Conservation (phyloP, 2,888 invertebrate genomes). For the Notodonta dromedarius region DNA sequence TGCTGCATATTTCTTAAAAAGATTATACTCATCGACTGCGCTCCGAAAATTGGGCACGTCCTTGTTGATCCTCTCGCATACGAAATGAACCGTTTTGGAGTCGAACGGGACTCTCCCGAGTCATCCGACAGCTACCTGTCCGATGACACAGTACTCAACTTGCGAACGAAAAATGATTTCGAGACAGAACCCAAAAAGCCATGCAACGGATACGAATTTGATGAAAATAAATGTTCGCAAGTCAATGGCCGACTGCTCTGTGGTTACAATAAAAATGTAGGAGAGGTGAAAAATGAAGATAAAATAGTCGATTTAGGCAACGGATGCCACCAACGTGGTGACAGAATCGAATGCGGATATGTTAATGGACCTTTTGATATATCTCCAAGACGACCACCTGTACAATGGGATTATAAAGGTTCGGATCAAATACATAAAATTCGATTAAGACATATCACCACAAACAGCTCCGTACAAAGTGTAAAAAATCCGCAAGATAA, state of each 20-base stretch:
- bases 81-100: conserved; percentile 37
- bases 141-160: conserved; percentile 11
- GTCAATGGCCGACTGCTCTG: conserved; percentile 61
- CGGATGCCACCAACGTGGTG: conserved; percentile 56
- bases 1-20: conserved; percentile 33
- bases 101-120: conserved; percentile 9
- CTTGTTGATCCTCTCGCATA: conserved; percentile 46
- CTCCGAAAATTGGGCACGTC: conserved; percentile 53
- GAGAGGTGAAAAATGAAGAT: conserved; percentile 32
- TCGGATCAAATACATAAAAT: not conserved
- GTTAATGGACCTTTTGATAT: conserved; percentile 30
- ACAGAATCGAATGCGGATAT: conserved; percentile 75
- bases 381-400: conserved; percentile 32
- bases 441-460: not conserved
- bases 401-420: not conserved
- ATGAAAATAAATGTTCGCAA: conserved; percentile 55
- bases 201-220: conserved; percentile 56
- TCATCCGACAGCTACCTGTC: conserved; percentile 22
- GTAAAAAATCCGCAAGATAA: not conserved
- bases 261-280: conserved; percentile 68
- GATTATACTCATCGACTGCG: conserved; percentile 37
- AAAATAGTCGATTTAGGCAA: conserved; percentile 48
- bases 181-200: conserved; percentile 10
- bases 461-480: not conserved
- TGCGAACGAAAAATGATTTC: not conserved